Percentiles rank a stretch among this genome's conserved stretches.
Conservation (phyloP, 2,113 vertebrate genomes). For the Asarcornis scutulata region DNA sequence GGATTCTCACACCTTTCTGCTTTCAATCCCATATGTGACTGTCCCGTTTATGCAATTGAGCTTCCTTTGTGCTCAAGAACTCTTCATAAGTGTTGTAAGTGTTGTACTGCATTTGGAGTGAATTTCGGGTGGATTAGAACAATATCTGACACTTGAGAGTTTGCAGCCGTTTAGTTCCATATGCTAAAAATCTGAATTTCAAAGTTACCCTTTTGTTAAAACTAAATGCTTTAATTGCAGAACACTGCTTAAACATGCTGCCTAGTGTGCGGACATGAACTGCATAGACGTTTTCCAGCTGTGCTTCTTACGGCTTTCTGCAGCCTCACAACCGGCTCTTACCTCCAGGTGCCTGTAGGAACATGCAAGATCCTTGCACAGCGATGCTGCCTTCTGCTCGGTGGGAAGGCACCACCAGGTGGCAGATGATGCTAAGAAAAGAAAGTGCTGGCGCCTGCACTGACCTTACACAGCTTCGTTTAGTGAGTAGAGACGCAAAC, state of each 20-base stretch:
- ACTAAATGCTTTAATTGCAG: background rate
- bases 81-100: background rate
- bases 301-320: background rate
- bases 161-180: background rate
- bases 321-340: fast-evolving
- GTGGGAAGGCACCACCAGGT: background rate
- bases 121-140: background rate
- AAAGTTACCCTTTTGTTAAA: background rate
- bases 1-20: fast-evolving
- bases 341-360: background rate
- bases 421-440: slow-evolving; percentile 27
- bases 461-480: fast-evolving
- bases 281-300: background rate
- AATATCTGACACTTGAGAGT: background rate
- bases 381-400: background rate
- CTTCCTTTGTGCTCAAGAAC: background rate
- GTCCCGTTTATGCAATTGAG: background rate
- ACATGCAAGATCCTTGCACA: fast-evolving
- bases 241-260: fast-evolving
- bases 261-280: background rate
- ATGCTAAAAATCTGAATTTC: background rate
- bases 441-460: fast-evolving
- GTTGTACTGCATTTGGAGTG: background rate
- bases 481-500: fast-evolving
- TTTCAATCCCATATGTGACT: background rate